Evolutionary conservation across 2,888 invertebrate species (phyloP), one percentile per base, ranked within the genome.

Genomic region (Amiota minor): DNA sequence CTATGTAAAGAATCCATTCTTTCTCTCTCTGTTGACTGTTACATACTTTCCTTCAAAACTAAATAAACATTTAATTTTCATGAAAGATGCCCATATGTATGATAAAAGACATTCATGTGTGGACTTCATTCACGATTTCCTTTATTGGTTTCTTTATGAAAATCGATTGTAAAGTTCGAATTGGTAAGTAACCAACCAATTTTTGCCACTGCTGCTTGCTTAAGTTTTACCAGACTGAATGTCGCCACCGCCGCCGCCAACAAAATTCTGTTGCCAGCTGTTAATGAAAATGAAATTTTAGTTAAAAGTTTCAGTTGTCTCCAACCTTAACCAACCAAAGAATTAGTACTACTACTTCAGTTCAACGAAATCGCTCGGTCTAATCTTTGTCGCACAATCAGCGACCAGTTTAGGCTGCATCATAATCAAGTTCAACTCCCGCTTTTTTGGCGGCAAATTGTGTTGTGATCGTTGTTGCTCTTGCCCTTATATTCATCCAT

Each of bases 361-460:
- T 61, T 70, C 74, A 75, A 70, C 71, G 70, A 73, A 16, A 53
- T 74, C 69, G 70, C 72, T 72, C 71, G 74, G 74, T 76, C 76
- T 80, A 84, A 85, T 84, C 83, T 82, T 80, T 79, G 83, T 81
- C 78, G 79, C 74, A 79, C 80, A 78, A 84, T 84, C 83, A 80
- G 83, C 83, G 85, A 35, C 35, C 35, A 35, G 35, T 35, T 35
- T 35, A 35, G 35, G 35, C 35, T 35, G 83, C 83, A 83, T 80
- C 84, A 77, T 50, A 35, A 35, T 35, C 53, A 50, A 50, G 14
- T 12, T n/a, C 53, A 50, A 50, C 53, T n/a, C 14, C 56, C 8
- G 56, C 56, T 16, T 10, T 16, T 18, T 14, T 16, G 56, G 56
- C 56, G 56, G 16, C 35, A 35, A 35, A 35, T 35, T 35, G 35